Percentiles rank a stretch among this genome's conserved stretches.
These are phyloP conservation scores for Atherinomorus stipes DNA, from an alignment of 2,113 vertebrate species.

Conservation along the genomic window DNA sequence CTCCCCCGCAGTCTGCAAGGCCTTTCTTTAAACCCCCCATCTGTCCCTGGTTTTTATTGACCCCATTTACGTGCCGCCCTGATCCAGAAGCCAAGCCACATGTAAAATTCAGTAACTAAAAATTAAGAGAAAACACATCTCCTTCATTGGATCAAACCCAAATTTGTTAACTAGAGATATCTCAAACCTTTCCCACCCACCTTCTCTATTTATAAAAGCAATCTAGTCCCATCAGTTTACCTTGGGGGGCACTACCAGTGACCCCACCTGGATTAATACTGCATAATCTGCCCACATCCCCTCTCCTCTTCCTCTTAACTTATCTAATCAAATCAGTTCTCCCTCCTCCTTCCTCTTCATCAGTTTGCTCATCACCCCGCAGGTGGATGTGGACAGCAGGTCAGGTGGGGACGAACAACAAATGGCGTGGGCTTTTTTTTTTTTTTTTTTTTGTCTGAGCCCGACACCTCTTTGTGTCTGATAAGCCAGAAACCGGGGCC, in stretches of 20 bases:
- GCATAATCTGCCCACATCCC: conserved; percentile 16
- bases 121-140: too few relatives aligned
- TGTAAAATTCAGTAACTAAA: conserved; percentile 14
- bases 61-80: conserved; percentile 39
- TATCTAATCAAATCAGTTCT: neutral
- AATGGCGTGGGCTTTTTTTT: conserved; percentile 31
- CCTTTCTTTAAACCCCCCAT: conserved; percentile 23
- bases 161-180: too few relatives aligned
- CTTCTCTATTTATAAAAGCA: too few relatives aligned
- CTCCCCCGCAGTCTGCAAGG: conserved; percentile 48
- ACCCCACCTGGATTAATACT: neutral
- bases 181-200: neutral
- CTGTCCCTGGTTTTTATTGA: conserved; percentile 29
- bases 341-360: neutral
- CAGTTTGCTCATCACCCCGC: neutral
- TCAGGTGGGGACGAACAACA: conserved; percentile 17
- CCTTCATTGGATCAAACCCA: neutral
- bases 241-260: conserved; percentile 27
- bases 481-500: conserved; percentile 4
- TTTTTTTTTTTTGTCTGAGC: conserved; percentile 39
- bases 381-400: conserved; percentile 20
- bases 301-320: neutral
- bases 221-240: conserved; percentile 3
- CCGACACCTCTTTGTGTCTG: conserved; percentile 59
- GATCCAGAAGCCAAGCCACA: conserved; percentile 41